These are phyloP conservation scores for Pseudomugil tenellus DNA, from an alignment of 2,797 vertebrate species.

Conservation along the genomic window DNA sequence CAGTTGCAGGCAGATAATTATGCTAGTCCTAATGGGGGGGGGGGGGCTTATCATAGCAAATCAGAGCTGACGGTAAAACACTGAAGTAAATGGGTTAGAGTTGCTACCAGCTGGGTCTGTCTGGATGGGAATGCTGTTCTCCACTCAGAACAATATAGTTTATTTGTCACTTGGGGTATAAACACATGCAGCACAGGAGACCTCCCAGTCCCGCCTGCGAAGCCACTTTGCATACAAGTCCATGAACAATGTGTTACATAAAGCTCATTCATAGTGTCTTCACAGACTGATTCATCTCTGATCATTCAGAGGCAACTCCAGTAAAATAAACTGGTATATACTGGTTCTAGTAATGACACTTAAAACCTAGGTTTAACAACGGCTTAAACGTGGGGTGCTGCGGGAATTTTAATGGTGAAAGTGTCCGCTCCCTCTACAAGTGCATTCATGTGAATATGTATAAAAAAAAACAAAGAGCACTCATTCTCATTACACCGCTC, in stretches of 20 bases:
- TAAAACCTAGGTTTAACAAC: neutral
- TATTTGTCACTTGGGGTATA: slow-evolving; percentile 38
- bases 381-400: neutral
- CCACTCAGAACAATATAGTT: slow-evolving; percentile 54
- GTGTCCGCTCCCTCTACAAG: slow-evolving; percentile 18
- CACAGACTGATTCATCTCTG: slow-evolving; percentile 46
- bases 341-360: neutral
- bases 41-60: slow-evolving; percentile 32
- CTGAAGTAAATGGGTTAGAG: slow-evolving; percentile 40
- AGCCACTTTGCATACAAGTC: slow-evolving; percentile 45
- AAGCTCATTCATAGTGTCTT: slow-evolving; percentile 61
- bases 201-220: slow-evolving; percentile 51
- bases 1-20: slow-evolving; percentile 47
- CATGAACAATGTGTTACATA: slow-evolving; percentile 39
- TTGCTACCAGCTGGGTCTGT: slow-evolving; percentile 51
- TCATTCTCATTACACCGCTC: slow-evolving; percentile 49
- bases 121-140: slow-evolving; percentile 22
- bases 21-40: slow-evolving; percentile 14
- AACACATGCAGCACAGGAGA: slow-evolving; percentile 36
- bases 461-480: slow-evolving; percentile 13
- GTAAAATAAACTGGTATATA: neutral
- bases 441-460: slow-evolving; percentile 22
- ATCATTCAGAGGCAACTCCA: slow-evolving; percentile 14
- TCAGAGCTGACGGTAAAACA: slow-evolving; percentile 35
- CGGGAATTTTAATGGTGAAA: neutral